Evolutionary conservation across 2,113 vertebrate species (phyloP).

Genomic region (Phalacrocorax brasilianus): DNA sequence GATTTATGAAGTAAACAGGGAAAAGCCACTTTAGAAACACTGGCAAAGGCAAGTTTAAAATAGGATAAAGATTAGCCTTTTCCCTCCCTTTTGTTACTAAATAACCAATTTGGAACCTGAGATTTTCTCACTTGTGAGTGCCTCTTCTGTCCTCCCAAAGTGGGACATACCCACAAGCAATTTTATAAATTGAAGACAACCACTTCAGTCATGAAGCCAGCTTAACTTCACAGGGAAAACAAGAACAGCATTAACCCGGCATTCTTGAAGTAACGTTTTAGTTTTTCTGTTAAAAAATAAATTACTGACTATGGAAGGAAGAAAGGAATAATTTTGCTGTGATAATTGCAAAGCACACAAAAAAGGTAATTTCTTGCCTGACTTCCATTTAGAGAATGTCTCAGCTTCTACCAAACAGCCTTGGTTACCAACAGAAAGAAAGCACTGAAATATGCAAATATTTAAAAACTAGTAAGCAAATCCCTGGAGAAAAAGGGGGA

Average conservation of each 20-base stretch:
- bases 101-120: not conserved
- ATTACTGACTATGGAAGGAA: conserved; percentile 33
- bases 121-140: not conserved
- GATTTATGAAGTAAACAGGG: not conserved
- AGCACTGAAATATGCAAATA: conserved; percentile 47
- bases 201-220: conserved; percentile 28
- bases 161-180: conserved; percentile 30
- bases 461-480: conserved; percentile 32
- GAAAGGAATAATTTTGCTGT: conserved; percentile 62
- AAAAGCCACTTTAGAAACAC: not conserved
- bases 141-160: conserved; percentile 21
- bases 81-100: not conserved
- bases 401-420: conserved; percentile 41
- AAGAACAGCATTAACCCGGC: conserved; percentile 22
- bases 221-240: conserved; percentile 42
- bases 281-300: conserved; percentile 53
- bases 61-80: not conserved
- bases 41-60: not conserved
- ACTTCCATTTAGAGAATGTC: conserved; percentile 38
- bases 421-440: conserved; percentile 68
- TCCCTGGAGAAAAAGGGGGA: not conserved
- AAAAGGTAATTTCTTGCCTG: conserved; percentile 55
- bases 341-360: conserved; percentile 57
- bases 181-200: conserved; percentile 32
- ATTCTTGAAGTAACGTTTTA: not conserved